Conservation (phyloP, 2,888 invertebrate genomes). For the Epiblema foenella region DNA sequence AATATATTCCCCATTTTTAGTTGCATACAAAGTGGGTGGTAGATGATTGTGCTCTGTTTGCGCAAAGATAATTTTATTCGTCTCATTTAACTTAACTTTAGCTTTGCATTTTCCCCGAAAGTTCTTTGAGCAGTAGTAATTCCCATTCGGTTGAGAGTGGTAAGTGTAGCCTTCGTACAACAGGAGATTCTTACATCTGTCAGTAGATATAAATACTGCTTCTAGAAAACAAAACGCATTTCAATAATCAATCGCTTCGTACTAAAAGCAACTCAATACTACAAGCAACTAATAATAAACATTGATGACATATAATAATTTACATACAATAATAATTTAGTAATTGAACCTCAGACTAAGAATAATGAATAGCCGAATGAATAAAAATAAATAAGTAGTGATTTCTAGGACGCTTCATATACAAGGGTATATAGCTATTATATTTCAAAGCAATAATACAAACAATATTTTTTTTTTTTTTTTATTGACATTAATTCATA, state of each 20-base stretch:
- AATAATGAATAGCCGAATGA: too few species aligned
- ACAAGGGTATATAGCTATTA: too few species aligned
- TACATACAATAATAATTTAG: too few species aligned
- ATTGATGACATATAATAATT: too few species aligned
- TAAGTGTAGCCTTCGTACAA: neutral
- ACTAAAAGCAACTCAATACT: too few species aligned
- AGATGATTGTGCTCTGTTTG: neutral
- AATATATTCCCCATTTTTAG: neutral
- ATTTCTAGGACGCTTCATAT: too few species aligned
- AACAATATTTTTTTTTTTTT: too few species aligned
- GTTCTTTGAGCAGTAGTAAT: conserved; percentile 1
- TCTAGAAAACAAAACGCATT: neutral
- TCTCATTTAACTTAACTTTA: neutral
- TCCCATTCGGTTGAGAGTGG: neutral
- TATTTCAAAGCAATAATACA: too few species aligned
- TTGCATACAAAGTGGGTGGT: neutral
- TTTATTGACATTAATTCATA: too few species aligned
- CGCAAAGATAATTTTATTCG: neutral
- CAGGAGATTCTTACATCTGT: neutral
- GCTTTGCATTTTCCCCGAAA: neutral
- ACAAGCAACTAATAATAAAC: too few species aligned
- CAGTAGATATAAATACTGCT: conserved; percentile 9
- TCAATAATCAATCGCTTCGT: neutral
- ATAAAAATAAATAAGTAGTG: too few species aligned
- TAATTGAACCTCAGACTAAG: too few species aligned